phyloP scores from a whole-genome alignment of 2,797 vertebrate genomes.

The Microhierax caerulescens region DNA sequence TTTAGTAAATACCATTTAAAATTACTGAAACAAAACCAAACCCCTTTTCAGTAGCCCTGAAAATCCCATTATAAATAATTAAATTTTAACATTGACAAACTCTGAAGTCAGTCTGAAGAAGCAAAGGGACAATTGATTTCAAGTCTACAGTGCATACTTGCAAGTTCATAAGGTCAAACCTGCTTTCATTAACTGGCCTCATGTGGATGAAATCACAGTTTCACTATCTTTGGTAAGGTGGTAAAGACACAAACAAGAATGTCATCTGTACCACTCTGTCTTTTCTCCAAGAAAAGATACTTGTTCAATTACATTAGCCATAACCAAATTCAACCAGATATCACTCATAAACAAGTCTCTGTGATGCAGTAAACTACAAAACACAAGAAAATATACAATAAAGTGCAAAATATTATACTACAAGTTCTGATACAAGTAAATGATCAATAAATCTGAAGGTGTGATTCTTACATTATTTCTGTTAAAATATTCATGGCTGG shows the following conservation, averaged over 20 bases:
- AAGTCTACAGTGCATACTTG: background rate
- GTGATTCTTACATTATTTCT: background rate
- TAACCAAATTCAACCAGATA: background rate
- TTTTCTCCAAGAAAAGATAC: background rate
- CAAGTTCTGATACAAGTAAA: background rate
- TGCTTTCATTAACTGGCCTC: background rate
- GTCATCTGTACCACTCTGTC: background rate
- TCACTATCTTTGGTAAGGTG: background rate
- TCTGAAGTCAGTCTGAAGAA: background rate
- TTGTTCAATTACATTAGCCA: background rate
- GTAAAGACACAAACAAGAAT: background rate
- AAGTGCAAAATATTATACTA: background rate
- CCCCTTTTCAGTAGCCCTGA: background rate
- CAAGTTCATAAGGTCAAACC: constrained; percentile 9
- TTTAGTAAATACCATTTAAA: background rate
- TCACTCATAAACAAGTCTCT: background rate
- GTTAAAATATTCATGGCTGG: constrained; percentile 26
- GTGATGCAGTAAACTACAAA: background rate
- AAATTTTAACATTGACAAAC: background rate
- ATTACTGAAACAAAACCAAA: background rate
- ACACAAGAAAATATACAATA: background rate
- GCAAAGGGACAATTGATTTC: constrained; percentile 15
- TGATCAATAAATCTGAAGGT: background rate
- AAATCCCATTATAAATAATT: constrained; percentile 39
- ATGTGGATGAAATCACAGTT: background rate